Base-by-base conservation (phyloP, 2,797 vertebrate genomes). In the Cygnus olor region DNA sequence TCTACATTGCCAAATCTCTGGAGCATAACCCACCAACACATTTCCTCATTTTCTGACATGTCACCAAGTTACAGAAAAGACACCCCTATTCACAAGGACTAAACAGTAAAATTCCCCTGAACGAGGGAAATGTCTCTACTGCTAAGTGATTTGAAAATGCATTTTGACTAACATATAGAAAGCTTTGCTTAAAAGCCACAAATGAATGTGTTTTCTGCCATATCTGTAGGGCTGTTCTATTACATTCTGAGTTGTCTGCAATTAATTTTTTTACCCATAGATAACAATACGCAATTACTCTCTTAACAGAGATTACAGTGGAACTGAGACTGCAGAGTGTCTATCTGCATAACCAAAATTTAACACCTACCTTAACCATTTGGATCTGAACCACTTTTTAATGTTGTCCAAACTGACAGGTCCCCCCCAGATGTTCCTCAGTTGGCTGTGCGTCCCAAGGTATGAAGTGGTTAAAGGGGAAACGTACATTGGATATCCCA, bases 401-500 rank as follows among this genome's bases (percentile, higher is more conserved):
- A 99, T 98, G 96, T 97, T 97, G 69, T 98, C 98, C 97, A 99
- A 93, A 83, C 99, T 99, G 88, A 99, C 40, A 18, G 99, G 98
- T 42, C 99, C 98, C 7, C 99, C 98, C 98, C 99, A 99, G n/a
- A 99, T 97, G 74, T 98, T 98, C 93, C 98, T 98, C 69, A 99
- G 98, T 77, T 99, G 99, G 22, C 95, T 97, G 97, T 99, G 99
- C 10, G 99, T 99, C 80, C 99, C 99, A 17, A 99, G 98, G 72
- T 99, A 99, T 4, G 99, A 99, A 2, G 99, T 99, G 38, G 99
- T 99, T 82, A 99, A 97, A 2, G 99, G 99, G 14, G 99, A 99
- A 90, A 99, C 99, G 2, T 98, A 99, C 98, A 99, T 99, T 93
- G 99, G 99, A 97, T 99, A 99, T 27, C 99, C 99, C 94, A 99